These are phyloP conservation scores for Megaustenia siamemsis DNA, from an alignment of 2,888 invertebrate species.

Conservation along the genomic window DNA sequence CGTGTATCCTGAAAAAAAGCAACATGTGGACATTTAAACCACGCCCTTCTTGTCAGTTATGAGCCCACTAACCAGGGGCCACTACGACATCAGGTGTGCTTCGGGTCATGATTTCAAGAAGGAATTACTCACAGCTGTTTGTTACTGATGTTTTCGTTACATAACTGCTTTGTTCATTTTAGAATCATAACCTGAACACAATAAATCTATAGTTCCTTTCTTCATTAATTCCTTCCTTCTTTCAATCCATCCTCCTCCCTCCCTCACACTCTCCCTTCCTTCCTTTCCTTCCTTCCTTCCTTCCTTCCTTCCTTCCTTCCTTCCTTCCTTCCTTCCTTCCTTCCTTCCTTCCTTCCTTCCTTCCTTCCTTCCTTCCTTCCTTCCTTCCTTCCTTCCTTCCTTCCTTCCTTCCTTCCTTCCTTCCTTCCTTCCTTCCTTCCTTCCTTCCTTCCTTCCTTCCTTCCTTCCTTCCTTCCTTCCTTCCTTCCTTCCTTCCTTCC, in stretches of 20 bases:
- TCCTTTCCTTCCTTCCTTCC: neutral
- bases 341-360: conserved; percentile 20
- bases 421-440: neutral
- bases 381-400: neutral
- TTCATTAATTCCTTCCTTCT: neutral
- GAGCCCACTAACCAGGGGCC: no score
- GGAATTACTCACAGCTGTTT: no score
- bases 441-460: neutral
- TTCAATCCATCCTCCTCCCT: neutral
- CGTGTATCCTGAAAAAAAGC: no score
- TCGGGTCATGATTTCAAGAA: no score
- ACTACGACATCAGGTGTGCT: no score
- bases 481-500: no score
- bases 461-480: neutral
- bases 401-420: conserved; percentile 12
- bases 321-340: neutral
- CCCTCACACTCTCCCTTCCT: neutral
- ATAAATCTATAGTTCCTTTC: no score
- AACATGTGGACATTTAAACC: no score
- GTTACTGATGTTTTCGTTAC: no score
- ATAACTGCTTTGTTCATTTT: no score
- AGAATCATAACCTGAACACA: no score
- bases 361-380: conserved; percentile 4
- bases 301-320: neutral
- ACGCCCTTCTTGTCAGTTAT: no score